A percentile compares a stretch with the other conserved stretches of the same genome.
phyloP scores from a whole-genome alignment of 1,140 invertebrate species.

The Acromyrmex heyeri region DNA sequence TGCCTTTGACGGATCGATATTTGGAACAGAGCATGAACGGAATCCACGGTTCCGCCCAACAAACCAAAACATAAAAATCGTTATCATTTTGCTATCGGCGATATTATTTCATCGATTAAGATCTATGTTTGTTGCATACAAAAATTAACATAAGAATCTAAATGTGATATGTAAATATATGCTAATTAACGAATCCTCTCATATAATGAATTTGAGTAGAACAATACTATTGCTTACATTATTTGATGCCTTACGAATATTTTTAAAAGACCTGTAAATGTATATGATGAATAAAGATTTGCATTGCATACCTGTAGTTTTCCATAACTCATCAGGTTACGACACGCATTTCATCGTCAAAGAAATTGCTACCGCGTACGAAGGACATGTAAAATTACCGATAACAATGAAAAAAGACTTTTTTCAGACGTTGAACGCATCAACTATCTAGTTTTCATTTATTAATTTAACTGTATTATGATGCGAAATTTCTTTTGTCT shows the following conservation, averaged over 20 bases:
- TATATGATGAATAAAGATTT: neutral
- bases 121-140: neutral
- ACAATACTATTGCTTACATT: neutral
- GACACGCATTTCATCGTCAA: too few species aligned
- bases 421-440: too few species aligned
- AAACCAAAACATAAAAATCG: constrained; percentile 67
- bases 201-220: neutral
- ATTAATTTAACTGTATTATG: too few species aligned
- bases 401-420: too few species aligned
- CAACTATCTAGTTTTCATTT: too few species aligned
- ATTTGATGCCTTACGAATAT: neutral
- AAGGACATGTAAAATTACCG: too few species aligned
- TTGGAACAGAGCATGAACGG: constrained; percentile 63
- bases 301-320: neutral
- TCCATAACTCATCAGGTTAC: too few species aligned
- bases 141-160: neutral
- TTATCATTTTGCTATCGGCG: neutral
- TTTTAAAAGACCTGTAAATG: neutral
- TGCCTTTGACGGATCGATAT: constrained; percentile 77
- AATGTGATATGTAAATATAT: neutral
- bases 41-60: constrained; percentile 64
- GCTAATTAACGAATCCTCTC: neutral
- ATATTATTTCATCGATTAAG: constrained; percentile 9
- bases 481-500: too few species aligned
- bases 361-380: too few species aligned